Base-by-base conservation (phyloP, 2,113 vertebrate genomes). In the Zosterops japonicus region DNA sequence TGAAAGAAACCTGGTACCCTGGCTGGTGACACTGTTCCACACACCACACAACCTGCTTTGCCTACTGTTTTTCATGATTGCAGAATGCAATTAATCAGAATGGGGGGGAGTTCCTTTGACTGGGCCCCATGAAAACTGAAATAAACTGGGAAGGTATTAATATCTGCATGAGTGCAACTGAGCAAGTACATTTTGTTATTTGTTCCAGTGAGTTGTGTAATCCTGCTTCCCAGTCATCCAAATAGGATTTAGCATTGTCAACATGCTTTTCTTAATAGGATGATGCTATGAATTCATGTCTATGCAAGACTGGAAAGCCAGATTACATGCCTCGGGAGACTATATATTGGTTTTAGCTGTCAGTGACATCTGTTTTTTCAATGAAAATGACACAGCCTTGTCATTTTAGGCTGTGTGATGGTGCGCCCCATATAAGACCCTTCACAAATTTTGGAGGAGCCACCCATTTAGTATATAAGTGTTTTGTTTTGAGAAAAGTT, bases 201-300 rank as follows among this genome's bases (percentile, higher is more conserved):
- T 96, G 90, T 96, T 97, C 92, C 96, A 94, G 59, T 83, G 86
- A 93, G 71, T 93, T 93, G 79, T 95, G 90, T 96, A 97, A 97
- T 97, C 95, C 95, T 89, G 64, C 83, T 96, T 97, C 64, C 47
- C 86, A 92, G 92, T 74, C 92, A 90, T 94, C 89, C 89, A 95
- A 95, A 96, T 80, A 94, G 94, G 96, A 96, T 96, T 97, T 95
- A 95, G 80, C 67, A 67, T 89, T 92, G 90, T 93, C 96, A 96
- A 96, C 92, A 96, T 94, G 94, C 77, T 93, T 93, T 93, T 67
- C 86, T 89, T 95, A 96, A 97, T 89, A 95, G 90, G 90, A 93
- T 95, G 96, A 97, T 83, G 60, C 88, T 89, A 83, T 67, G 60
- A 95, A 95, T 79, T 94, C 90, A 61, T 56, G 76, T 71, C 93